A percentile compares a stretch with the other conserved stretches of the same genome.
phyloP scores from a whole-genome alignment of 2,113 vertebrate genomes.

The Oenanthe melanoleuca region DNA sequence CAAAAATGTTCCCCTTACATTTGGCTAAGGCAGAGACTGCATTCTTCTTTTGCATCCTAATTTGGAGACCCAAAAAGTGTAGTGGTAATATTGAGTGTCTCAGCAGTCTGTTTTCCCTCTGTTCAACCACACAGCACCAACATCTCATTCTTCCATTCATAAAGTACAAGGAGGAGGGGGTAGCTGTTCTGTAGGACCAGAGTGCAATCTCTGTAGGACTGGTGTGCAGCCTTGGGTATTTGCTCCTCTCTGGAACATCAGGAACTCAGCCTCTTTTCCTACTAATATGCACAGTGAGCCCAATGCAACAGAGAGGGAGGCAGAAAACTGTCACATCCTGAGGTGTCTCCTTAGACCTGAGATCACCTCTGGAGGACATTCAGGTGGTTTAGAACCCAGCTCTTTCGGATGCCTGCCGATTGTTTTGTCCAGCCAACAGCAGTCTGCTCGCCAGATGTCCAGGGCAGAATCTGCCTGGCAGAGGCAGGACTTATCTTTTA shows the following conservation, averaged over 20 bases:
- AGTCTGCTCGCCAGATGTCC: no score
- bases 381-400: no score
- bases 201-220: background rate
- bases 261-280: background rate
- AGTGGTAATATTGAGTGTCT: background rate
- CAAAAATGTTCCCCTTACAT: constrained; percentile 50
- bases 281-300: background rate
- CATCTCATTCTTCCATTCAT: background rate
- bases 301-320: background rate
- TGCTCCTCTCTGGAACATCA: background rate
- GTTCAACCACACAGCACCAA: background rate
- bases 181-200: background rate
- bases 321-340: no score
- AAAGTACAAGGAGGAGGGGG: background rate
- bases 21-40: constrained; percentile 31
- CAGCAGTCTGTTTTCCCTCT: background rate
- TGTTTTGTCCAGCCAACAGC: no score
- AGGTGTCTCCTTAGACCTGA: no score
- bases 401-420: no score
- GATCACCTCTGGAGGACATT: no score
- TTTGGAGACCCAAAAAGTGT: background rate
- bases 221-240: fast-evolving
- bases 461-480: no score
- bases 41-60: constrained; percentile 48
- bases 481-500: no score